phyloP scores from a whole-genome alignment of 2,113 vertebrate genomes.

The Barbus barbus region DNA sequence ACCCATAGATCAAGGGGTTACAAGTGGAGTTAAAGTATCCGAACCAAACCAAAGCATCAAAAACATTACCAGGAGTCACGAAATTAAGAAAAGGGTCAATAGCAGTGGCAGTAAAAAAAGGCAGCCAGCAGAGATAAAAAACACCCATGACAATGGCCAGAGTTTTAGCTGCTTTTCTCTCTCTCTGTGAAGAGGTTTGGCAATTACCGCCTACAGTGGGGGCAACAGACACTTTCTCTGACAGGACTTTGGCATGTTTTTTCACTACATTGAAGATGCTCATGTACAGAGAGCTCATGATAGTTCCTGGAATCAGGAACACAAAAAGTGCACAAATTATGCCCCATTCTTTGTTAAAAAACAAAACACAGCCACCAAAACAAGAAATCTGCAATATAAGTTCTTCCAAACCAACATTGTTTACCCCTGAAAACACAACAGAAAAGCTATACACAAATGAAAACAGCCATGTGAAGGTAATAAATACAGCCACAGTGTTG shows the following conservation, averaged over 20 bases:
- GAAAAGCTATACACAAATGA: conserved; percentile 48
- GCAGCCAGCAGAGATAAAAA: no score
- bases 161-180: no score
- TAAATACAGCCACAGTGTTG: conserved; percentile 39
- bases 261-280: conserved; percentile 31
- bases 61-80: background rate
- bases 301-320: conserved; percentile 30
- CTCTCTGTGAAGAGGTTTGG: conserved; percentile 28
- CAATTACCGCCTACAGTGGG: background rate
- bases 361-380: no score
- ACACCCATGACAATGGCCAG: no score
- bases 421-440: conserved; percentile 48
- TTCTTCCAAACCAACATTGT: conserved; percentile 43
- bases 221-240: background rate
- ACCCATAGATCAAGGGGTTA: conserved; percentile 40
- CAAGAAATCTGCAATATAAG: no score
- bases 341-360: no score
- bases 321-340: background rate
- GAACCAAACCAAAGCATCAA: conserved; percentile 45
- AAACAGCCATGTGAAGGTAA: conserved; percentile 44
- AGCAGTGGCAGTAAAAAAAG: conserved; percentile 30
- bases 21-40: conserved; percentile 42
- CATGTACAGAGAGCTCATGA: conserved; percentile 47
- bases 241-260: conserved; percentile 35
- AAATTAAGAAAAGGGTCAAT: conserved; percentile 35